Base-by-base conservation (phyloP, 2,113 vertebrate species). In the Ameiurus melas region DNA sequence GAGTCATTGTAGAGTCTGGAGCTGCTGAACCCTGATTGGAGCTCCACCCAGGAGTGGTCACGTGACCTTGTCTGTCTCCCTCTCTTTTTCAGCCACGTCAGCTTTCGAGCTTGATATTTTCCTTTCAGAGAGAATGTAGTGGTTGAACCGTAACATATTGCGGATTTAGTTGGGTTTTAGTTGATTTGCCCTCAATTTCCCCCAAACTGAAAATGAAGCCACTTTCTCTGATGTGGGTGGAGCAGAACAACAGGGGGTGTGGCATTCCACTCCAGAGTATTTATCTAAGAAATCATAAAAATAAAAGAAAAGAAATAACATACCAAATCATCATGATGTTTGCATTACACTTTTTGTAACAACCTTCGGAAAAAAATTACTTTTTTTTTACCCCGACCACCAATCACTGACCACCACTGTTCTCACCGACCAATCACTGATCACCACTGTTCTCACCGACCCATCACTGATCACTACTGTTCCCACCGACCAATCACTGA, bases 1-100 rank as follows among this genome's bases (percentile, higher is more conserved):
- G 86, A 89, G 79, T 87, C 89, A 92, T 94, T 95, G 93, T 95
- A 86, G 78, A 92, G 83, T 77, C 27, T 58, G 78, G 66, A 60
- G 39, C 64, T 60, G 70, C 86, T 80, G 57, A 62, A 25, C 57
- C 80, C 84, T 78, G 87, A 83, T 87, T 90, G 86, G 86, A 89
- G 86, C 89, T 43, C 75, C 68, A 85, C 88, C 88, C 88, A 36
- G 30, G 20, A 53, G 20, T 16, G 80, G 80, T 82, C 80, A 82
- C 80, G 39, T 82, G 80, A 39, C 57, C 55, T 27, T 47, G n/a
- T n/a, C 73, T 80, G 51, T 9, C 47, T 0, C 51, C 4, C 30
- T 33, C 16, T 58, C 8, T 0, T 20, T 33, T 58, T 36, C 53
- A 36, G 53, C 17, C 55, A 60, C 55, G 19, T 58, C 79, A 81